Evolutionary conservation across 2,113 vertebrate genomes (phyloP).

Genomic region (Nettapus auritus): DNA sequence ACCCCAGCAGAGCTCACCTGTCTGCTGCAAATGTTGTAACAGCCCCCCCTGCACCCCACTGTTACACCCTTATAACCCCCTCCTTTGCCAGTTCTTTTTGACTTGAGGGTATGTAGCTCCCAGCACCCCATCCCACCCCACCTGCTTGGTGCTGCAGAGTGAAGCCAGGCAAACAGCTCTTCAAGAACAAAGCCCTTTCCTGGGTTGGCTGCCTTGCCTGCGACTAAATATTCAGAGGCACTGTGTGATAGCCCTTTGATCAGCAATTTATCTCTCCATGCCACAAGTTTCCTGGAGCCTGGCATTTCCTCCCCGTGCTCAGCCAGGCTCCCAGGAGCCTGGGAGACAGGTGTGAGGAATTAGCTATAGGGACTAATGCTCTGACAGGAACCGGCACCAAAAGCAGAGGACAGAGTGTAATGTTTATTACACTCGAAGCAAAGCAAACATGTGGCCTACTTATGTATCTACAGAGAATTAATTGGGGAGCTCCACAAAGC

Average conservation of each 20-base stretch:
- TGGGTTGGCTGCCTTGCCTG: background rate
- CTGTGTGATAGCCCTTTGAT: conserved; percentile 41
- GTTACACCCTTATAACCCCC: background rate
- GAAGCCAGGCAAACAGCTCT: background rate
- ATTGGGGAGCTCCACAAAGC: conserved; percentile 79
- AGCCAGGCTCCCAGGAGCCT: conserved; percentile 64
- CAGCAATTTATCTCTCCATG: conserved; percentile 66
- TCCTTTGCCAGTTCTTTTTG: background rate
- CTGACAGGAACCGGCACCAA: conserved; percentile 73
- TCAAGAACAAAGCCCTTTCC: background rate
- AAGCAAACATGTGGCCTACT: conserved; percentile 82
- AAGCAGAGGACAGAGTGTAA: conserved; percentile 75
- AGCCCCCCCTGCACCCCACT: background rate
- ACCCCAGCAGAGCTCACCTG: background rate
- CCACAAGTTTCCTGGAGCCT: conserved; percentile 59
- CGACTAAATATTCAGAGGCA: background rate
- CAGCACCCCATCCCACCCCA: background rate
- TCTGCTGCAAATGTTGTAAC: background rate
- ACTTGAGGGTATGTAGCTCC: background rate
- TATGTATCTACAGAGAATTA: conserved; percentile 82
- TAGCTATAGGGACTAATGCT: conserved; percentile 65
- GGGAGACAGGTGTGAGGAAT: conserved; percentile 79
- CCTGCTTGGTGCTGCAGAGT: fast-evolving
- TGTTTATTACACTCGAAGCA: conserved; percentile 80
- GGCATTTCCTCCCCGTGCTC: conserved; percentile 56